A percentile compares a stretch with the other conserved stretches of the same genome.
These are phyloP conservation scores for Megathymus violae DNA, from an alignment of 1,140 invertebrate genomes.

Conservation along the genomic window DNA sequence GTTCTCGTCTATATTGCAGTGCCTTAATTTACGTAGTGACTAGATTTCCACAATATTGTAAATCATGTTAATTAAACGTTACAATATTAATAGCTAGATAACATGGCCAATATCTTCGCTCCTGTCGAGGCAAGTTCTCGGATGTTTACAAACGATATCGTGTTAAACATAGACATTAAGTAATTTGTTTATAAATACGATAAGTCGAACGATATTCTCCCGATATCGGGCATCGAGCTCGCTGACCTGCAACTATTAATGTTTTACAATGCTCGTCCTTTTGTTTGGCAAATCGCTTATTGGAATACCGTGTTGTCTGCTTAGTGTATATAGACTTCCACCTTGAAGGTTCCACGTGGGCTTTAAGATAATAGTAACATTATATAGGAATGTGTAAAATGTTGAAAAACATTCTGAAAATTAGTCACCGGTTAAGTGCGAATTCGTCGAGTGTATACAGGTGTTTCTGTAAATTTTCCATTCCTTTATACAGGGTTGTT, in stretches of 20 bases:
- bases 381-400: too few relatives aligned
- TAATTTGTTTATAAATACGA: constrained; percentile 45
- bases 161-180: constrained; percentile 41
- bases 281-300: constrained; percentile 13
- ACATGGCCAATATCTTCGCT: constrained; percentile 20
- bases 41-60: constrained; percentile 7
- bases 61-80: constrained; percentile 21
- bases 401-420: too few relatives aligned
- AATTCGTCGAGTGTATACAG: too few relatives aligned
- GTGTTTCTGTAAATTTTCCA: too few relatives aligned
- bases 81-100: constrained; percentile 20
- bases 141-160: constrained; percentile 38
- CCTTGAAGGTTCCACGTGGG: too few relatives aligned
- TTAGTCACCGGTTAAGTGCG: too few relatives aligned
- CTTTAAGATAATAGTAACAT: too few relatives aligned
- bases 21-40: too few relatives aligned
- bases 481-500: too few relatives aligned
- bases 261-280: constrained; percentile 15
- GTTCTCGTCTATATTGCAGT: too few relatives aligned
- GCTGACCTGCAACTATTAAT: constrained; percentile 29
- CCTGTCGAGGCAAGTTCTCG: constrained; percentile 26
- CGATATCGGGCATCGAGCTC: constrained; percentile 35
- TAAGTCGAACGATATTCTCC: constrained; percentile 41
- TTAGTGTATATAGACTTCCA: too few relatives aligned
- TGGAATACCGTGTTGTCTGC: too few relatives aligned